Conservation (phyloP, 2,888 invertebrate genomes). For the Rhamphomyia laevipes region DNA sequence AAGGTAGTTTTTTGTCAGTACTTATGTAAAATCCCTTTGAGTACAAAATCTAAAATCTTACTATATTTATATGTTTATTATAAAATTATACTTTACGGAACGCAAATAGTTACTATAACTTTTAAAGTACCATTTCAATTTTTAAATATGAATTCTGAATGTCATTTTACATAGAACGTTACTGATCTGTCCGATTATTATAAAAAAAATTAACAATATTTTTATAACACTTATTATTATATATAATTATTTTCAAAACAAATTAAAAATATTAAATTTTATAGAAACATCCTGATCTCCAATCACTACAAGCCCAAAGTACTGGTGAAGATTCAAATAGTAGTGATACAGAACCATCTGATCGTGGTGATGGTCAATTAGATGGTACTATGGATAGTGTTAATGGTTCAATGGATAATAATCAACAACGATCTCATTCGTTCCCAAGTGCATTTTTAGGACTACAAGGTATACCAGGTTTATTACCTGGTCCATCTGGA, state of each 20-base stretch:
- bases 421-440: conserved; percentile 49
- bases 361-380: conserved; percentile 49
- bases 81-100: no score
- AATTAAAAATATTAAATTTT: not conserved
- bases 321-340: conserved; percentile 76
- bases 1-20: no score
- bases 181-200: not conserved
- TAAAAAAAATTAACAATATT: not conserved
- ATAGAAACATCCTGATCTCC: conserved; percentile 43
- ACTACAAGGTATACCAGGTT: conserved; percentile 64
- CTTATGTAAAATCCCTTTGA: no score
- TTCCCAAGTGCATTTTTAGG: conserved; percentile 71
- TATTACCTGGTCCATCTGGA: conserved; percentile 78
- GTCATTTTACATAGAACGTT: not conserved
- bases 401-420: conserved; percentile 50
- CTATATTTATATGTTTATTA: no score
- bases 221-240: no score
- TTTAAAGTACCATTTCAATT: no score
- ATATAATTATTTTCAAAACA: not conserved
- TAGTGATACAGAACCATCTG: conserved; percentile 69
- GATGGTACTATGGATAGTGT: conserved; percentile 49
- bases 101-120: no score
- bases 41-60: no score
- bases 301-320: conserved; percentile 51
- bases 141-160: no score